phyloP scores from a whole-genome alignment of 2,888 invertebrate genomes.

The Chymomyza procnemis region DNA sequence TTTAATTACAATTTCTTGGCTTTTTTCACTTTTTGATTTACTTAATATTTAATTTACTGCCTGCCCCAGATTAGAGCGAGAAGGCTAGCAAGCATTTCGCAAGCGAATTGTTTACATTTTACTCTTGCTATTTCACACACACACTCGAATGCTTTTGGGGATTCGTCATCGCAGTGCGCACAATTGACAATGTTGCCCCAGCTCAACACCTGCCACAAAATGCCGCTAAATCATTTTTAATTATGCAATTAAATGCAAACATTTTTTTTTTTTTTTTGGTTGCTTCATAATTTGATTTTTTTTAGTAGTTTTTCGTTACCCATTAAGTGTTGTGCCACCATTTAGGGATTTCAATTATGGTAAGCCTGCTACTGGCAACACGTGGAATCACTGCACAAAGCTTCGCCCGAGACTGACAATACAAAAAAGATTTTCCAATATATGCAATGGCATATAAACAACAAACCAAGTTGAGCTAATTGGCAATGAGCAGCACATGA shows the following conservation, averaged over 20 bases:
- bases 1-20: slow-evolving; percentile 35
- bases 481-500: slow-evolving; percentile 35
- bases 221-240: slow-evolving; percentile 1
- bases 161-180: slow-evolving; percentile 39
- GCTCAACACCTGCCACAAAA: slow-evolving; percentile 52
- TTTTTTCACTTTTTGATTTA: not conserved
- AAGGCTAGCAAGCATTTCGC: slow-evolving; percentile 34
- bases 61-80: slow-evolving; percentile 21
- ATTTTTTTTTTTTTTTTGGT: not conserved
- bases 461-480: not conserved
- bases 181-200: slow-evolving; percentile 32
- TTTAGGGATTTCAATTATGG: not conserved
- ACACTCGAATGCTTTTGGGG: not conserved
- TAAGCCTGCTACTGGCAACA: not conserved
- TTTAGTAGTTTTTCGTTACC: not conserved
- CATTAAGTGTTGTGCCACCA: not conserved
- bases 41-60: not conserved
- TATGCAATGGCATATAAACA: not conserved
- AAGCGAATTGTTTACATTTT: slow-evolving; percentile 24
- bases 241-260: not conserved
- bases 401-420: slow-evolving; percentile 17
- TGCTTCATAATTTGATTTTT: not conserved
- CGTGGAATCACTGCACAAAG: slow-evolving; percentile 12
- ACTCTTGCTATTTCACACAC: not conserved
- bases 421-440: not conserved